Base-by-base conservation (phyloP, 1,140 invertebrate species). In the Caenorhabditis tropicalis region DNA sequence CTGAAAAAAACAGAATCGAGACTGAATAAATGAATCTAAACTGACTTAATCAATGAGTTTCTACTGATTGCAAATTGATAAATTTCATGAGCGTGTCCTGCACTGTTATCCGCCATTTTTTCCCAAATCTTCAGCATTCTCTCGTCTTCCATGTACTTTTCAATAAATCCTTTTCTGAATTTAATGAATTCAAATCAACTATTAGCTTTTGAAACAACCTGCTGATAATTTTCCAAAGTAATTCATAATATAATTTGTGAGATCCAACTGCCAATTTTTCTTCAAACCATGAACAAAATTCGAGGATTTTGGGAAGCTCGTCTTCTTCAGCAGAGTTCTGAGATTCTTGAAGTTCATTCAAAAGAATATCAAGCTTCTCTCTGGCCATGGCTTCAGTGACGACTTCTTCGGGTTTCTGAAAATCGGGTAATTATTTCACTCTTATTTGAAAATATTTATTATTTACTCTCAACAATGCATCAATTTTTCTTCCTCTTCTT, bases 101-200 rank as follows among this genome's bases (percentile, higher is more conserved):
- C 24, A 27, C 80, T 82, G 27, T 85, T 85, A 48, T 85, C 84
- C 7, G 84, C 84, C 36, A 85, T 36, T 51, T 48, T 82, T 21
- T 79, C 70, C 84, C 84, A 85, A n/a, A 85, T 82, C 56, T 85
- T 85, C 24, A 85, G 81, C 36, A 60, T 82, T 79, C 84, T 53
- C 29, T 82, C 56, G 39, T 85, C 84, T 16, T 85, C 80, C 19
- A 33, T 60, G 70, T 85, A 82, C n/a, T 74, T 46, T 15, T 74
- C 65, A 16, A 74, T 29, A n/a, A 74, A 74, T 74, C 65, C 65
- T 10, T 39, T 6, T 74, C 65, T 74, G n/a, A 65, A 74, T 36
- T 19, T 36, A 36, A 65, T 7, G 2, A 36, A 27, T 36, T n/a
- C 16, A n/a, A 27, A 1, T 65, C n/a, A 0, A 36, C 9, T 12